Base-by-base conservation (phyloP, 2,113 vertebrate genomes). In the Elanoides forficatus region DNA sequence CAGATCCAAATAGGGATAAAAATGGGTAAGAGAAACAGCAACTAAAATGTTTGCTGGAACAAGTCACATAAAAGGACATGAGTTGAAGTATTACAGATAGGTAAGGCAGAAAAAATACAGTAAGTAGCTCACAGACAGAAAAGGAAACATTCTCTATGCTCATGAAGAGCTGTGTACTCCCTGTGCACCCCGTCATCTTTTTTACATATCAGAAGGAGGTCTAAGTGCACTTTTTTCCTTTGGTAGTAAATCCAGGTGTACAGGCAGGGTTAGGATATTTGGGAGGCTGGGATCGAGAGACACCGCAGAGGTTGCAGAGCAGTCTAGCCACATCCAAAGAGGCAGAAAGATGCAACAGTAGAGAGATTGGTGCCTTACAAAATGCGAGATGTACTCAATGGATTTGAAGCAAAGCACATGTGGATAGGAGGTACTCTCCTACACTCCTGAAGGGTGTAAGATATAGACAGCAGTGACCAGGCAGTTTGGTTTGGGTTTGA, bases 1-100 rank as follows among this genome's bases (percentile, higher is more conserved):
- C 27, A 91, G 56, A 58, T 90, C 67, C 40, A 94, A 92, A 80
- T 9, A 59, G 34, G 74, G 36, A 79, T 85, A 55, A 91, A 94
- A 93, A 80, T 32, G 55, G n/a, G 8, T 63, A 74, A 86, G 56
- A 60, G 52, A 79, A 95, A 76, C 47, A 34, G 9, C 40, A 82
- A 34, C 20, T 68, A 43, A 87, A 81, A 63, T 11, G 23, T 71
- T 55, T 2, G 3, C 73, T 91, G 22, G 21, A 82, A 45, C 21
- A 80, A 91, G 32, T 91, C 21, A 45, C 36, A 1, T 65, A 79
- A 74, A 20, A 59, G 65, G 68, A 84, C 27, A 32, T 34, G 29
- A 85, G 42, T 18, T 83, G 36, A 83, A 86, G 16, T 74, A 68
- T 47, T 89, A 82, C 70, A 95, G 36, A 48, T 66, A 91, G 73